Conservation (phyloP, 2,113 vertebrate species). For the Neogale vison region DNA sequence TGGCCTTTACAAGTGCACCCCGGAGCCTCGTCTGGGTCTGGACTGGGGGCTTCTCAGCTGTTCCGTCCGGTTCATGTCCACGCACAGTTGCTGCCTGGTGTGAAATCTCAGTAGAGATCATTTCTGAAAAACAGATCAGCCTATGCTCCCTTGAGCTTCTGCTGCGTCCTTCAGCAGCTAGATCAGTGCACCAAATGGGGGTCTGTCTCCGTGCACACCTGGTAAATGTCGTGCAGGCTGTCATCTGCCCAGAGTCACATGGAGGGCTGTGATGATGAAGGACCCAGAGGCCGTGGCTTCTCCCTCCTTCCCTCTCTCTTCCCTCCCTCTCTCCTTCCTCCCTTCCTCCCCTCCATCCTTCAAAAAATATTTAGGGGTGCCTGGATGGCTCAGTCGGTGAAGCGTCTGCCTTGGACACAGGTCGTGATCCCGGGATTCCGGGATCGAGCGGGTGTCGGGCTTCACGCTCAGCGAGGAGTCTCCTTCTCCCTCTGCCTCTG, state of each 20-base stretch:
- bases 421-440: not conserved
- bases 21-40: not conserved
- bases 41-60: not conserved
- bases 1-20: accelerated
- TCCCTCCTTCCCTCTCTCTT: not conserved
- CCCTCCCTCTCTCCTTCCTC: no score
- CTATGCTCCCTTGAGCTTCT: not conserved
- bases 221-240: accelerated
- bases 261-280: not conserved
- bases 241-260: not conserved
- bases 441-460: not conserved
- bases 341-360: not conserved
- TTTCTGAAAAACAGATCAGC: not conserved
- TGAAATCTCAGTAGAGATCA: not conserved
- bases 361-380: not conserved
- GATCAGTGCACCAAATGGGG: accelerated
- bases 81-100: accelerated
- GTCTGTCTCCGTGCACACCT: accelerated
- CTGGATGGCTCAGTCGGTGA: not conserved
- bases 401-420: not conserved
- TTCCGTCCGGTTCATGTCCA: no score
- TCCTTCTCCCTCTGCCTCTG: not conserved
- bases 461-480: not conserved
- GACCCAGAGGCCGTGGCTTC: accelerated
- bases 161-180: not conserved